Base-by-base conservation (phyloP, 2,113 vertebrate species). In the Chroicocephalus ridibundus region DNA sequence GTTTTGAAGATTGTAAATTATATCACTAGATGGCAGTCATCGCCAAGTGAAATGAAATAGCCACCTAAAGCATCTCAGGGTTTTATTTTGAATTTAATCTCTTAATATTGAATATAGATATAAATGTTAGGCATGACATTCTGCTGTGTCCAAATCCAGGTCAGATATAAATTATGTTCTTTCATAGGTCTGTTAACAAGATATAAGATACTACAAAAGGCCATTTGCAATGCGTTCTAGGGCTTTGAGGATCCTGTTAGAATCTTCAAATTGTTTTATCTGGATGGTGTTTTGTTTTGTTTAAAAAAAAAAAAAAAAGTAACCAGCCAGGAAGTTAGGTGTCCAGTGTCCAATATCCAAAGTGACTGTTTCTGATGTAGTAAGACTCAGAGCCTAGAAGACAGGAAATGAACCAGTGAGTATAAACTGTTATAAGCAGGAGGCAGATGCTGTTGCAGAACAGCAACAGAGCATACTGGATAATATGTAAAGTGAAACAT, bases 11-110 rank as follows among this genome's bases (percentile, higher is more conserved):
- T 32, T 69, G 6, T 20, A 51, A 79, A 76, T 68, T n/a, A 2
- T 24, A 40, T 70, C 97, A 91, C 93, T 97, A 97, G 97, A 81
- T 97, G 97, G 97, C 97, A 97, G 95, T 81, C 94, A 88, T 13
- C 80, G 46, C n/a, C 66, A 96, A 95, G 54, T 44, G 66, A 96
- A 94, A 90, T 42, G 44, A 81, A 82, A 60, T 2, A 54, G 36
- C 6, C 5, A 4, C 3, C 11, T 16, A n/a, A 54, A 64, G 19
- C 10, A 2, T 17, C 13, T 81, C 17, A 27, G 14, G 12, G 15
- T 15, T 87, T 94, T 58, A 25, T 44, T 86, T 61, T 72, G 2
- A 51, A 72, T 68, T 86, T 34, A 79, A 6, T 75, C 25, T 94
- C 74, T 74, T 40, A 65, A 31, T 40, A 52, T 55, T 4, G 6